A percentile compares a stretch with the other conserved stretches of the same genome.
Evolutionary conservation across 92 coral and sea anemone genomes (phyloP).

Genomic region (Epizoanthus rinbou): DNA sequence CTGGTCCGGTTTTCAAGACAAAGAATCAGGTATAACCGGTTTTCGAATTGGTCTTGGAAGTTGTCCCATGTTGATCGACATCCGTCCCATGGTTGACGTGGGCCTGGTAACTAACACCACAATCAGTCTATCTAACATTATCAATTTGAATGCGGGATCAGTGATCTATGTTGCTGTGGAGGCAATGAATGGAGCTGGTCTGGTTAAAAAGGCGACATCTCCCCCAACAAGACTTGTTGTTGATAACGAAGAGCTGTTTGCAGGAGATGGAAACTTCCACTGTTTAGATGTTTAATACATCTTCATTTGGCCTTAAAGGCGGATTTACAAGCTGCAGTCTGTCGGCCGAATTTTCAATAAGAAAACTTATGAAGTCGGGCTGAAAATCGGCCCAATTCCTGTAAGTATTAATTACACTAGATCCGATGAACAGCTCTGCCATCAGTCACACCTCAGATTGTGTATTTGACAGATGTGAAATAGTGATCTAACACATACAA

Average conservation of each 20-base stretch:
- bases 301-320: too few species aligned
- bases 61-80: conserved; percentile 30
- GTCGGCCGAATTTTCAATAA: too few species aligned
- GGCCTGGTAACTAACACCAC: conserved; percentile 40
- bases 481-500: too few species aligned
- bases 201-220: conserved; percentile 35
- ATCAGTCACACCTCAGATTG: too few species aligned
- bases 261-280: conserved; percentile 30
- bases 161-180: conserved; percentile 47
- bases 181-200: conserved; percentile 52
- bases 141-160: conserved; percentile 36
- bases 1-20: conserved; percentile 61
- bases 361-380: too few species aligned
- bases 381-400: too few species aligned
- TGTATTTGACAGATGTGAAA: too few species aligned
- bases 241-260: conserved; percentile 35
- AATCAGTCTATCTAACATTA: conserved; percentile 31
- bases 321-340: too few species aligned
- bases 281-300: conserved; percentile 40
- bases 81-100: conserved; percentile 34
- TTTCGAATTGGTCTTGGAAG: conserved; percentile 55
- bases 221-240: conserved; percentile 52
- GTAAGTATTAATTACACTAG: too few species aligned
- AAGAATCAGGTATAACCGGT: conserved; percentile 54
- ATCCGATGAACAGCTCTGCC: too few species aligned